Evolutionary conservation across 1,140 invertebrate species (phyloP).

Genomic region (Glomeris maerens): DNA sequence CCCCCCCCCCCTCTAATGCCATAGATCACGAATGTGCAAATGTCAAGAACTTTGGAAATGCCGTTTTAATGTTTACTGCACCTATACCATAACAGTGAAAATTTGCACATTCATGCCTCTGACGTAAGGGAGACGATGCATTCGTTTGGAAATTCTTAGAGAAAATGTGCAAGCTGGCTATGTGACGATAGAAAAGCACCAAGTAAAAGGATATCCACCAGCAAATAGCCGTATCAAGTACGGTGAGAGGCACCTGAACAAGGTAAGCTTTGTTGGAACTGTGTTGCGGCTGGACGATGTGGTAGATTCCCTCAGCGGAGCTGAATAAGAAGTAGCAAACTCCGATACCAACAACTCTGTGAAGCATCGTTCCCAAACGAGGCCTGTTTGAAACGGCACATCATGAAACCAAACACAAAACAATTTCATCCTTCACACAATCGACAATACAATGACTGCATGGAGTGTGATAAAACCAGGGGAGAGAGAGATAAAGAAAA

Average conservation of each 20-base stretch:
- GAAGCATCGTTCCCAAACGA: conserved; percentile 65
- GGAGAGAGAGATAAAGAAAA: conserved; percentile 5
- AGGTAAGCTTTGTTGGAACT: conserved; percentile 51
- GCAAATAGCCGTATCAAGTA: conserved; percentile 50
- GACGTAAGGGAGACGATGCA: too few relatives aligned
- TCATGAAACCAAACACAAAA: conserved; percentile 15
- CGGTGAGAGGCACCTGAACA: conserved; percentile 53
- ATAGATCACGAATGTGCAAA: too few relatives aligned
- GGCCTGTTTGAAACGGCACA: conserved; percentile 55
- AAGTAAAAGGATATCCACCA: conserved; percentile 60
- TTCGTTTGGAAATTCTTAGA: too few relatives aligned
- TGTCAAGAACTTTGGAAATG: too few relatives aligned
- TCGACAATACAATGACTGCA: too few relatives aligned
- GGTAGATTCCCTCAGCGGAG: conserved; percentile 63
- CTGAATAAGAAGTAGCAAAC: conserved; percentile 65
- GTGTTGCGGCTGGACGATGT: conserved; percentile 51
- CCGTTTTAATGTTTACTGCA: too few relatives aligned
- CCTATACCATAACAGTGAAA: too few relatives aligned
- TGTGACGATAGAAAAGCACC: neutral
- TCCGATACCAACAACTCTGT: conserved; percentile 69
- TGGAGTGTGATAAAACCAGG: too few relatives aligned
- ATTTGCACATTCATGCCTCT: too few relatives aligned
- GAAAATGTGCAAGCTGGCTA: too few relatives aligned
- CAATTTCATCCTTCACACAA: too few relatives aligned
- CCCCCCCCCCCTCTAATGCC: too few relatives aligned